Evolutionary conservation across 2,797 vertebrate species (phyloP).

Genomic region (Scomberomorus guttatus): DNA sequence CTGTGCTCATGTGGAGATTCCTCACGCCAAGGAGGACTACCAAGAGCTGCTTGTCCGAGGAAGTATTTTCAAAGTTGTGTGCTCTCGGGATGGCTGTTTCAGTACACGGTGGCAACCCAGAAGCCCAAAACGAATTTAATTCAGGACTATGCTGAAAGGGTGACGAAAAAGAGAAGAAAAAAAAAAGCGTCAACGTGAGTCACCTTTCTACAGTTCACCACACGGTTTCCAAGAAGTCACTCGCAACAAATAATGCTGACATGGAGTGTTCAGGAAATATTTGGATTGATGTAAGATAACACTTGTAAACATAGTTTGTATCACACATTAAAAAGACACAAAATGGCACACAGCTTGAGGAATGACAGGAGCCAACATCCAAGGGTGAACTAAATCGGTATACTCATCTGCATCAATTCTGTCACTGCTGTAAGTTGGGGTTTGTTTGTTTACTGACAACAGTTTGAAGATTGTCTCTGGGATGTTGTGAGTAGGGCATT

Average conservation of each 20-base stretch:
- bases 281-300: conserved; percentile 59
- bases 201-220: conserved; percentile 50
- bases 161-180: conserved; percentile 11
- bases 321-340: conserved; percentile 49
- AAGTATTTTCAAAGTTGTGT: conserved; percentile 60
- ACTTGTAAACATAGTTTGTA: conserved; percentile 53
- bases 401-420: conserved; percentile 72
- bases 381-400: conserved; percentile 59
- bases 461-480: conserved; percentile 81
- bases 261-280: conserved; percentile 60
- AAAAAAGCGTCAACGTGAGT: neutral
- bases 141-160: conserved; percentile 62
- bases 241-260: conserved; percentile 56
- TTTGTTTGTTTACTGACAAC: conserved; percentile 85
- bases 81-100: conserved; percentile 46
- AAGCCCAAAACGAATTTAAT: conserved; percentile 61
- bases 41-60: conserved; percentile 62
- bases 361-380: conserved; percentile 51
- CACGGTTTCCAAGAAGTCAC: conserved; percentile 66
- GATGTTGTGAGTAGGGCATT: conserved; percentile 83
- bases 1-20: conserved; percentile 56
- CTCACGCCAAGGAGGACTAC: conserved; percentile 61
- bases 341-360: conserved; percentile 53
- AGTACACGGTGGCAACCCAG: conserved; percentile 37
- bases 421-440: conserved; percentile 90